These are phyloP conservation scores for Fissipunctia ypsillon DNA, from an alignment of 2,888 invertebrate genomes.

Conservation along the genomic window DNA sequence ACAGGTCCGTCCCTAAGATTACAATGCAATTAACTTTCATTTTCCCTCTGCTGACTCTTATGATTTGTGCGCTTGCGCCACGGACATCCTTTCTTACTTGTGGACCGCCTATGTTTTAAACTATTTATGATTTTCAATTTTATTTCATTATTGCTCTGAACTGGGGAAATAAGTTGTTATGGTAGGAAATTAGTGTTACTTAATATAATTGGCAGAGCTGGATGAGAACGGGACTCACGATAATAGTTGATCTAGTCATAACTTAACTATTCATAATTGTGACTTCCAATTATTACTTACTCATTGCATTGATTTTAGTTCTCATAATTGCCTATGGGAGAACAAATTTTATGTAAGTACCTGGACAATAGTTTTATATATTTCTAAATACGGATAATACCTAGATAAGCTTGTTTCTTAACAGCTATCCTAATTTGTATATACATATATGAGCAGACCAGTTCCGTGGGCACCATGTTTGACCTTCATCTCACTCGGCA, in stretches of 20 bases:
- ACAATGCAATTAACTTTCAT: slow-evolving; percentile 46
- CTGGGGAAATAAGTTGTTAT: slow-evolving; percentile 18
- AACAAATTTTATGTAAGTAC: neutral
- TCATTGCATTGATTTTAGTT: slow-evolving; percentile 1
- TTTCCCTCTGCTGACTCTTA: slow-evolving; percentile 19
- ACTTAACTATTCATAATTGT: slow-evolving; percentile 19
- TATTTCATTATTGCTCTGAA: slow-evolving; percentile 25
- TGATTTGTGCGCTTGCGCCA: slow-evolving; percentile 15
- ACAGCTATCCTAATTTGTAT: slow-evolving; percentile 44
- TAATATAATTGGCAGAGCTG: neutral
- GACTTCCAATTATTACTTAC: too few relatives aligned
- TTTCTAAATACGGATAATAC: slow-evolving; percentile 39
- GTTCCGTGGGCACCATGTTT: slow-evolving; percentile 39
- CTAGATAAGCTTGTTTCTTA: slow-evolving; percentile 37
- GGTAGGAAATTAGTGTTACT: slow-evolving; percentile 31
- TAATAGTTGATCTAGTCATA: neutral
- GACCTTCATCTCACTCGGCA: slow-evolving; percentile 43
- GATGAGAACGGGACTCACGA: neutral
- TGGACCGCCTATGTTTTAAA: neutral
- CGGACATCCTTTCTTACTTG: slow-evolving; percentile 18
- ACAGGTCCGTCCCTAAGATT: slow-evolving; percentile 8
- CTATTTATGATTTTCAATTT: slow-evolving; percentile 26
- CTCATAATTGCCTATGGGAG: neutral
- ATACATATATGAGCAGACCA: slow-evolving; percentile 29
- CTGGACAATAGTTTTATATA: slow-evolving; percentile 9